Base-by-base conservation (phyloP, 1,140 invertebrate genomes). In the Achatina immaculata region DNA sequence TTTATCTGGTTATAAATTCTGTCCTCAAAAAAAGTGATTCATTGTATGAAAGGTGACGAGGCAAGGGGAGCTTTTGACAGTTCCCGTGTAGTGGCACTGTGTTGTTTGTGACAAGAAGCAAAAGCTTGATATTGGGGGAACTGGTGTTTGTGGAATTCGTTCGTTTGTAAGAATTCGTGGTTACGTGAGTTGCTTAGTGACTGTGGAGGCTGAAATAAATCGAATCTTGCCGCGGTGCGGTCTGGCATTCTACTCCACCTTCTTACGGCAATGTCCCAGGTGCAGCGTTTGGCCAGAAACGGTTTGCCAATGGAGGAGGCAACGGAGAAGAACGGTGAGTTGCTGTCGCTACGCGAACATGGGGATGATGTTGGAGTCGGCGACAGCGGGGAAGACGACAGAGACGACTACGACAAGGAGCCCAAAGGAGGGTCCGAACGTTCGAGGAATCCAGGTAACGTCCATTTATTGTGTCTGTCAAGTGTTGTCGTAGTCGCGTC, bases 261-360 rank as follows among this genome's bases (percentile, higher is more conserved):
- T 40, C 3, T 28, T 21, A 19, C 24, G 1, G 38, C 21, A 2
- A 81, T 75, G 72, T 81, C 79, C 3, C 79, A 81, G 43, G 79
- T 55, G 36, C 71, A 81, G 28, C 79, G 79, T 24, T 34, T 81
- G 43, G 71, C 79, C n/a, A 45, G 71, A 19, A 80, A 81, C 79
- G 72, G 71, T 34, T 40, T 81, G 68, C 55, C 73, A 73, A 73
- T 43, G 28, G 72, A 51, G 48, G 74, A 58, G 0, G 43, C 77
- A 40, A 73, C 71, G 42, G 79, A 62, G 9, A 73, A 81, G 68
- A 81, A 81, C 51, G 79, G 79, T 11, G 79, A 81, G 43, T 42
- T 81, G 55, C 68, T 81, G 55, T 81, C 79, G 14, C 79, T 81
- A 24, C 73, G 74, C 38, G 79, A 81, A 42, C 71, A 81, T 72